phyloP scores from a whole-genome alignment of 2,113 vertebrate species.

The Agapornis roseicollis region DNA sequence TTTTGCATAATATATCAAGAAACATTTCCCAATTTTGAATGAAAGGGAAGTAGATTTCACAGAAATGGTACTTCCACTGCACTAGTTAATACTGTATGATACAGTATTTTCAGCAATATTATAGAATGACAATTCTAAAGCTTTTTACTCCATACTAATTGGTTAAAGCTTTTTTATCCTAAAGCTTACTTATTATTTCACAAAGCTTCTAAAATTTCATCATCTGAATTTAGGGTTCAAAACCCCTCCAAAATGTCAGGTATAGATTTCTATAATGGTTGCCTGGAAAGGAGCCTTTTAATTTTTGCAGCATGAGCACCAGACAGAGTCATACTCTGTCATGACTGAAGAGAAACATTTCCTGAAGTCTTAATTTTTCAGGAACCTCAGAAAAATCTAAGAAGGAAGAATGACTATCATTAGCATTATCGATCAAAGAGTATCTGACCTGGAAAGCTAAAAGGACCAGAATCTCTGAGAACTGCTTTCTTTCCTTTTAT shows the following conservation, averaged over 20 bases:
- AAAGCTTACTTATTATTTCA: background rate
- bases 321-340: background rate
- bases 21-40: background rate
- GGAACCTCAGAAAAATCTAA: background rate
- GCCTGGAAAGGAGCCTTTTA: background rate
- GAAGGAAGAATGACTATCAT: background rate
- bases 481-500: background rate
- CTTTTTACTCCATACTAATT: background rate
- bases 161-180: background rate
- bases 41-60: background rate
- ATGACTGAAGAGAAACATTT: background rate
- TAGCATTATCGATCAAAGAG: background rate
- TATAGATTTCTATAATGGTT: background rate
- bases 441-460: background rate
- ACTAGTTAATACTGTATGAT: background rate
- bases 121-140: background rate
- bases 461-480: constrained; percentile 1
- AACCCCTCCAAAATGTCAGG: background rate
- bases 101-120: background rate
- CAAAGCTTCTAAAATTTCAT: background rate
- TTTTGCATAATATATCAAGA: background rate
- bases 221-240: background rate
- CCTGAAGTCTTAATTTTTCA: constrained; percentile 22
- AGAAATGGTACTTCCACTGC: background rate
- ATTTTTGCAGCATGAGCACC: background rate